A percentile compares a stretch with the other conserved stretches of the same genome.
Conservation (phyloP, 2,113 vertebrate species). For the Todiramphus saurophagus region DNA sequence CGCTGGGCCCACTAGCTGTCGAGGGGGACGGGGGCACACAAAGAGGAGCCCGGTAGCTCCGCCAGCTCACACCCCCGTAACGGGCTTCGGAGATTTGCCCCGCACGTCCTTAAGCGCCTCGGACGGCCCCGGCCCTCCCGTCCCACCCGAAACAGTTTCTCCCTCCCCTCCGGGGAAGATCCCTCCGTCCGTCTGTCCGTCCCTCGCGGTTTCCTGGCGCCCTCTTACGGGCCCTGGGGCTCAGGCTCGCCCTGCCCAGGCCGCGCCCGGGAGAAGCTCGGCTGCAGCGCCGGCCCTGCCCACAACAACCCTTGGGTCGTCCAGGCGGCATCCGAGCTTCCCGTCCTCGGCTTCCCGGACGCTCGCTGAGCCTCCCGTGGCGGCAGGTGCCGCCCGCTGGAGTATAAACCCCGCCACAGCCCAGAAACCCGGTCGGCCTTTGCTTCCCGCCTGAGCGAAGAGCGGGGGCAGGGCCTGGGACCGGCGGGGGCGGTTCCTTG, state of each 20-base stretch:
- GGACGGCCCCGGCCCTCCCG: accelerated
- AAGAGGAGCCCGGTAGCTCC: too few species aligned
- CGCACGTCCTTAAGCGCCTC: accelerated
- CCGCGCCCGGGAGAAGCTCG: background rate
- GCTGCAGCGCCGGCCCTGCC: background rate
- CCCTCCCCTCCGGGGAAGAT: too few species aligned
- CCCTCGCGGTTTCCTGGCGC: background rate
- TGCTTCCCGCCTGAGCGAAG: background rate
- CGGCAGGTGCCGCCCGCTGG: background rate
- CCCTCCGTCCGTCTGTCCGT: too few species aligned
- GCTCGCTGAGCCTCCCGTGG: accelerated
- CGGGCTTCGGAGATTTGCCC: background rate
- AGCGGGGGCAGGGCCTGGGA: accelerated
- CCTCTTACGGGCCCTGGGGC: background rate
- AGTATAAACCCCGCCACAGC: too few species aligned
- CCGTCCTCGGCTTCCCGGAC: too few species aligned
- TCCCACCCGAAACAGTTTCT: accelerated
- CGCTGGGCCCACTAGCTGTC: accelerated
- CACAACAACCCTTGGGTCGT: background rate
- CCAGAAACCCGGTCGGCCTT: too few species aligned
- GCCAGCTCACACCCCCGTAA: accelerated
- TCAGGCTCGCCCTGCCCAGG: background rate
- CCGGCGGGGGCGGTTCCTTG: background rate
- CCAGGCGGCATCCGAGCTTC: too few species aligned
- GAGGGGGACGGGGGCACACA: background rate